Evolutionary conservation across 2,113 vertebrate species (phyloP).

Genomic region (Gavialis gangeticus): DNA sequence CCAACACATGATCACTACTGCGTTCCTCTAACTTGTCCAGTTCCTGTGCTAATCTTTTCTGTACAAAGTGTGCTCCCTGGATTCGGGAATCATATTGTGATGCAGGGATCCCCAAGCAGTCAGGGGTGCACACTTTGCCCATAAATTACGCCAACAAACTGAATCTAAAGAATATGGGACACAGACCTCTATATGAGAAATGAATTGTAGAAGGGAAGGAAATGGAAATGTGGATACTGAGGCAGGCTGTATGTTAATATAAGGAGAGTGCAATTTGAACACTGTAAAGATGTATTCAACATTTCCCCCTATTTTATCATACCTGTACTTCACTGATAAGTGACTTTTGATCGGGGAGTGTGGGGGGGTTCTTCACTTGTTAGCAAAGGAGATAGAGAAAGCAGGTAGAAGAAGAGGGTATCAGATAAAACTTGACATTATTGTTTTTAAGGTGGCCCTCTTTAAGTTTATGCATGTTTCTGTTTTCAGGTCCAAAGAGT

Average conservation of each 20-base stretch:
- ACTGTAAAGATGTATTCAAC: neutral
- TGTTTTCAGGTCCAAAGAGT: neutral
- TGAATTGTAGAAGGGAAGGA: neutral
- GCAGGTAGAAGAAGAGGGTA: neutral
- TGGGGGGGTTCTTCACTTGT: neutral
- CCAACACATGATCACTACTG: neutral
- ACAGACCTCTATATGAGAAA: neutral
- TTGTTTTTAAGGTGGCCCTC: neutral
- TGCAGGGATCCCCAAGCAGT: neutral
- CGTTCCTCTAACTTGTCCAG: neutral
- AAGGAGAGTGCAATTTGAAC: neutral
- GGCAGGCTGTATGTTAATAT: neutral
- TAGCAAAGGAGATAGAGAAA: neutral
- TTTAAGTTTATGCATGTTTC: neutral
- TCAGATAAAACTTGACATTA: neutral
- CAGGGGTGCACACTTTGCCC: neutral
- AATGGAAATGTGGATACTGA: neutral
- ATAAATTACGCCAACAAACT: neutral
- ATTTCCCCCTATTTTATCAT: neutral
- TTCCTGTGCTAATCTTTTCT: neutral
- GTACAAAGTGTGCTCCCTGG: neutral
- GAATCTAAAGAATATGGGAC: neutral
- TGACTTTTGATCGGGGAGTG: neutral
- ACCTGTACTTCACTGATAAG: neutral
- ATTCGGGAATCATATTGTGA: neutral